Evolutionary conservation across 2,888 invertebrate species (phyloP).

Genomic region (Melipona bicolor): DNA sequence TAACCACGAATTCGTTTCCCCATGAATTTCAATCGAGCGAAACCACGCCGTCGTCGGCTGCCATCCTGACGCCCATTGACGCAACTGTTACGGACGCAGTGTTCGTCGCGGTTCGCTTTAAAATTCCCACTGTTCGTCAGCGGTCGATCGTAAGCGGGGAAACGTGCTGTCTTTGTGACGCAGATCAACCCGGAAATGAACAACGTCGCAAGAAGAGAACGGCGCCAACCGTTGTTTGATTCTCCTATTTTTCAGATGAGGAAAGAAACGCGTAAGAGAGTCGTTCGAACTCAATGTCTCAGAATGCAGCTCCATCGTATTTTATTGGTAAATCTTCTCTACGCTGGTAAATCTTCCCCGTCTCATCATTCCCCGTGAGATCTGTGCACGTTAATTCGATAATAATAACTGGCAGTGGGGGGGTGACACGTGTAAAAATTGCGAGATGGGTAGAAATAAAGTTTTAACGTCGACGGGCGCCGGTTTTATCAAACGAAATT

Average conservation of each 20-base stretch:
- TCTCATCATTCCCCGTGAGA: too few species aligned
- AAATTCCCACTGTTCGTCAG: conserved; percentile 55
- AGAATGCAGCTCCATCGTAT: too few species aligned
- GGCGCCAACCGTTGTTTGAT: conserved; percentile 13
- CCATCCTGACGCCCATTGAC: conserved; percentile 54
- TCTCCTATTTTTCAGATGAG: conserved; percentile 2
- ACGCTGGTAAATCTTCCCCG: too few species aligned
- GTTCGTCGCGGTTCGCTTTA: conserved; percentile 58
- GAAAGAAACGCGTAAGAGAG: too few species aligned
- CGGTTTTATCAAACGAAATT: background rate
- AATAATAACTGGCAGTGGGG: background rate
- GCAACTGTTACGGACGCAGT: conserved; percentile 40
- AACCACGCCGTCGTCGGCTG: conserved; percentile 29
- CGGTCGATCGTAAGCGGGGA: conserved; percentile 42
- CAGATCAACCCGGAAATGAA: conserved; percentile 58
- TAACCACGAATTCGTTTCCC: conserved; percentile 70
- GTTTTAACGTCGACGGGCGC: too few species aligned
- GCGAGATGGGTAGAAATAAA: too few species aligned
- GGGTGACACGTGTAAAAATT: background rate
- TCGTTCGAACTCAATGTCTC: background rate
- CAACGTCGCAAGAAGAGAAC: conserved; percentile 45
- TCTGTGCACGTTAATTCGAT: background rate
- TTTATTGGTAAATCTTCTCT: too few species aligned
- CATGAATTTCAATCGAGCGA: conserved; percentile 72
- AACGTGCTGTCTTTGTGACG: conserved; percentile 49